Evolutionary conservation across 2,797 vertebrate species (phyloP).

Genomic region (Tauraco hartlaubi): DNA sequence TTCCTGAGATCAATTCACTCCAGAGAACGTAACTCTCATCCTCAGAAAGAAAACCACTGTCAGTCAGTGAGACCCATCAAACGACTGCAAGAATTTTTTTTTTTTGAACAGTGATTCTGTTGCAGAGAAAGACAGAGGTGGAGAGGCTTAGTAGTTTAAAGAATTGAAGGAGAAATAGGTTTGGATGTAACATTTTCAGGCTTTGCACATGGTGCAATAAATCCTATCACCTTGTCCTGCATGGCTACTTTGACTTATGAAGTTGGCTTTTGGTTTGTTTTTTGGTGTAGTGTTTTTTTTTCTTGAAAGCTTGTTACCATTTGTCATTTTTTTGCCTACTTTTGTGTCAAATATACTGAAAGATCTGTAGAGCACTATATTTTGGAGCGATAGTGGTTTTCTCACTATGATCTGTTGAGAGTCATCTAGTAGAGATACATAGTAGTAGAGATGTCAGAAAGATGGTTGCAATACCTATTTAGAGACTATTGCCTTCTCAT

Average conservation of each 20-base stretch:
- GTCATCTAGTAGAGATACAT: not conserved
- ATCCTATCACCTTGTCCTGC: not conserved
- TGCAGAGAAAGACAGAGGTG: not conserved
- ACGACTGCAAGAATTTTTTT: not conserved
- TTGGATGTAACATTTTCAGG: not conserved
- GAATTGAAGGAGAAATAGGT: not conserved
- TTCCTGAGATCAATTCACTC: not conserved
- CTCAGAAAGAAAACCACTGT: not conserved
- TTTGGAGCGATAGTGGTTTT: not conserved
- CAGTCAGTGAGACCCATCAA: not conserved
- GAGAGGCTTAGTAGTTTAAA: not conserved
- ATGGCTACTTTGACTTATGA: not conserved
- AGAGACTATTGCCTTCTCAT: not conserved
- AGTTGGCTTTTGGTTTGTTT: not conserved
- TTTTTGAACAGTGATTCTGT: not conserved
- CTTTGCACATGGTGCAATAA: not conserved
- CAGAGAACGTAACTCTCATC: not conserved
- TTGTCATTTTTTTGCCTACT: not conserved
- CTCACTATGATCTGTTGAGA: not conserved
- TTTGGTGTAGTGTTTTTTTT: fast-evolving
- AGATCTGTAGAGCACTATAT: not conserved
- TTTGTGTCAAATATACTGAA: not conserved
- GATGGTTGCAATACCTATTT: not conserved
- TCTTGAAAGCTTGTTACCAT: not conserved
- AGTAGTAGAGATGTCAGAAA: not conserved